Conservation (phyloP, 2,888 invertebrate species). For the Tupiocoris notatus region DNA sequence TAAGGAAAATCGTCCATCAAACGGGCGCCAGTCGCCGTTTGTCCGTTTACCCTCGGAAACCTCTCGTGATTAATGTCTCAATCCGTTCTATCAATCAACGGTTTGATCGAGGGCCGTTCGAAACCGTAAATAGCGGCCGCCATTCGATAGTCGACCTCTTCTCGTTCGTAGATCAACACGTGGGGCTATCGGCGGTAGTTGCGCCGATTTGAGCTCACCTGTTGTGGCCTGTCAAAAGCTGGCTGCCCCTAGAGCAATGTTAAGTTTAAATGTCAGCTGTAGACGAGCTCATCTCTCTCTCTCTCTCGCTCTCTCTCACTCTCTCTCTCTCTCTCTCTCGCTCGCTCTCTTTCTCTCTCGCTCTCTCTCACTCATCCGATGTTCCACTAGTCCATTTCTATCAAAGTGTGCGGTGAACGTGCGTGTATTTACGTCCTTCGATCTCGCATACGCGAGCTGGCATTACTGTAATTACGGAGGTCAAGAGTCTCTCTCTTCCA, state of each 20-base stretch:
- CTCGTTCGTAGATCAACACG: not conserved
- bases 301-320: no score
- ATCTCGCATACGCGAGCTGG: not conserved
- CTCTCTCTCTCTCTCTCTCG: no score
- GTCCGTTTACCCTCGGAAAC: no score
- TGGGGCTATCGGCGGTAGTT: not conserved
- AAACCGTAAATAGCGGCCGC: not conserved
- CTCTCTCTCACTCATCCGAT: no score
- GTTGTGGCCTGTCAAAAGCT: not conserved
- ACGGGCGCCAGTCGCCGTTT: no score
- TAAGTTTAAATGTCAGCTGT: not conserved
- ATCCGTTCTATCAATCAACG: not conserved
- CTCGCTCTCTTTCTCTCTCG: no score
- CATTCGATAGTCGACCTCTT: not conserved
- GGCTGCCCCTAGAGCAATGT: not conserved
- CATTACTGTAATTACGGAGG: not conserved
- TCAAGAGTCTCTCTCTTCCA: not conserved
- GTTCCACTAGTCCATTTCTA: not conserved
- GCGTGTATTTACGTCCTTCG: not conserved
- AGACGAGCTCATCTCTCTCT: no score
- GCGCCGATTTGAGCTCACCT: not conserved
- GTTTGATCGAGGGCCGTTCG: not conserved
- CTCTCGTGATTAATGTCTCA: not conserved
- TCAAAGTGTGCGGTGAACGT: not conserved
- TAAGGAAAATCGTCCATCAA: no score